Conservation (phyloP, 2,797 vertebrate genomes). For the Xiphorhynchus erythropygius region DNA sequence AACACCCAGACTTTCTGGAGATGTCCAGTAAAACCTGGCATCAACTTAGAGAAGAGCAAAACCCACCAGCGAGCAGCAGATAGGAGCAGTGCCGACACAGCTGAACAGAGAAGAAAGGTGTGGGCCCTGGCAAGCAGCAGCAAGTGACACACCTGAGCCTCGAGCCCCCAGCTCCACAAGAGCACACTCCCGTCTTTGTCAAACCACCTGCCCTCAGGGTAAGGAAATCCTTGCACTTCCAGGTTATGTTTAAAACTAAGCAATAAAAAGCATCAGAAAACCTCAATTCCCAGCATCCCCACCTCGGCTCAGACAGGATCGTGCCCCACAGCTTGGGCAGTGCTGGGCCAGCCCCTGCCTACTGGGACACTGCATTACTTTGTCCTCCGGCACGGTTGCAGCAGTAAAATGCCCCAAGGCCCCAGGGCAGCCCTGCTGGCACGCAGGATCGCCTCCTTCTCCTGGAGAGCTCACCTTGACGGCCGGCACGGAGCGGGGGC, state of each 20-base stretch:
- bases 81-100: not conserved
- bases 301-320: rapidly evolving
- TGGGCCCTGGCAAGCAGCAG: not conserved
- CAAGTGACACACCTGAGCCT: not conserved
- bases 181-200: rapidly evolving
- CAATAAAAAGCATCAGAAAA: not conserved
- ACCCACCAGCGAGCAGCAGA: not conserved
- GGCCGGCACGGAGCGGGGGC: rapidly evolving
- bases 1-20: not conserved
- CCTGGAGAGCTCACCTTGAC: not conserved
- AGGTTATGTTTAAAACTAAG: not conserved
- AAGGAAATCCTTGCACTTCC: not conserved
- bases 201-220: not conserved
- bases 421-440: rapidly evolving
- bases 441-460: not conserved
- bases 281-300: too few species aligned
- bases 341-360: not conserved
- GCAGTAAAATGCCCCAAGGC: not conserved
- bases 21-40: not conserved
- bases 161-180: rapidly evolving
- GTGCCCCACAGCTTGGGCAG: not conserved
- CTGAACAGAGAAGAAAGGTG: not conserved
- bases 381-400: not conserved
- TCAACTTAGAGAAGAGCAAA: not conserved
- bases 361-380: rapidly evolving